phyloP scores from a whole-genome alignment of 2,113 vertebrate species.

The Passer domesticus region DNA sequence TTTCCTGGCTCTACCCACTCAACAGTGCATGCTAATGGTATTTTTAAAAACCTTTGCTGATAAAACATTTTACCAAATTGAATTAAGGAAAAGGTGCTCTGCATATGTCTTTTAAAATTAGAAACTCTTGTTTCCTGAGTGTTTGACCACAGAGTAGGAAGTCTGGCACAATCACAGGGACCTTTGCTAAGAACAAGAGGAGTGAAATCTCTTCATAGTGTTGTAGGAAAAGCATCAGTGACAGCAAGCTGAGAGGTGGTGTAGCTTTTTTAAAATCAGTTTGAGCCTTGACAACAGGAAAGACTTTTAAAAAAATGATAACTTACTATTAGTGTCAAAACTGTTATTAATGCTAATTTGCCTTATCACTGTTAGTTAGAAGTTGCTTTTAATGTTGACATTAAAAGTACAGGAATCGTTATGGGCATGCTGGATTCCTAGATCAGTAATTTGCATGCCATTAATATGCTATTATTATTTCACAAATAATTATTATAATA shows the following conservation, averaged over 20 bases:
- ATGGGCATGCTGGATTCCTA: constrained; percentile 62
- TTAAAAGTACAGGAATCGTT: constrained; percentile 73
- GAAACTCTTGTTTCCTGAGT: neutral
- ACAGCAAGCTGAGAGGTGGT: constrained; percentile 37
- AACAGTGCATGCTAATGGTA: no score
- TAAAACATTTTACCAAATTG: neutral
- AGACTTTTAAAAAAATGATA: constrained; percentile 67
- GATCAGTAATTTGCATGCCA: constrained; percentile 75
- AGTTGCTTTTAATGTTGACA: constrained; percentile 78
- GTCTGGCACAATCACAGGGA: neutral
- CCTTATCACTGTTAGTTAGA: constrained; percentile 72
- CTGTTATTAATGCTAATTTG: constrained; percentile 77
- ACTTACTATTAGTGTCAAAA: constrained; percentile 79
- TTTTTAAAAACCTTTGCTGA: neutral
- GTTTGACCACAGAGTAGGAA: neutral
- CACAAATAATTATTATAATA: constrained; percentile 71
- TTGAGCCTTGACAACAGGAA: constrained; percentile 63
- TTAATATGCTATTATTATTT: constrained; percentile 78
- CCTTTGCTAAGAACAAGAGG: neutral
- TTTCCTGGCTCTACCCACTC: neutral
- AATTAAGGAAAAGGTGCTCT: neutral
- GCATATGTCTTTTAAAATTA: neutral
- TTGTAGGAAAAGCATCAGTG: constrained; percentile 31
- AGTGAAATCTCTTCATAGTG: constrained; percentile 4
- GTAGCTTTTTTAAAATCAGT: constrained; percentile 29